These are phyloP conservation scores for Falcunculus frontatus DNA, from an alignment of 2,113 vertebrate genomes.

Conservation along the genomic window DNA sequence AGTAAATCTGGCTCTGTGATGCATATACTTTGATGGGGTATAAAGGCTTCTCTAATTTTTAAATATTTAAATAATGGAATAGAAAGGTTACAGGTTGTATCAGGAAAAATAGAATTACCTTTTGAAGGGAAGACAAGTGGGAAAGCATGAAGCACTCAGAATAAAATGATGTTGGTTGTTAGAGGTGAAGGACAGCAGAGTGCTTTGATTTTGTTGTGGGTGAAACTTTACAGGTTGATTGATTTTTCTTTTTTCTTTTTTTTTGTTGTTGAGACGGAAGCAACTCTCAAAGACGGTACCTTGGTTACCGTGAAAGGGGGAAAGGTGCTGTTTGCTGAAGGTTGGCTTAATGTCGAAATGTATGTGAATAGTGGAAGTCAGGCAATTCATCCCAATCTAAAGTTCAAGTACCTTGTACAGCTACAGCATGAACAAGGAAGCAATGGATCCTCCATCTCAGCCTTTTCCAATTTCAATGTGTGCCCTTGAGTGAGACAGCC, in stretches of 20 bases:
- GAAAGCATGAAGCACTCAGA: background rate
- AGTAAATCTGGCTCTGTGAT: background rate
- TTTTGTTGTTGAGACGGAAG: background rate
- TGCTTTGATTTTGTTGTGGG: background rate
- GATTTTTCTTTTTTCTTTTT: background rate
- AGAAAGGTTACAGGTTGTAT: background rate
- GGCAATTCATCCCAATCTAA: background rate
- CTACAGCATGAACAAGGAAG: background rate
- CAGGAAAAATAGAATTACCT: background rate
- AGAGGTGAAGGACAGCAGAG: background rate
- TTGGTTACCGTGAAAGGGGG: background rate
- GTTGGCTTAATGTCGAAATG: rapidly evolving
- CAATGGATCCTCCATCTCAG: background rate
- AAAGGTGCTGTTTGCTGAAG: background rate
- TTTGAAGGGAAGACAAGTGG: background rate
- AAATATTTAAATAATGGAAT: background rate
- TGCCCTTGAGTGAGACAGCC: background rate
- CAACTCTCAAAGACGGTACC: background rate
- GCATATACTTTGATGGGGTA: background rate
- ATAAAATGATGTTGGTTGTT: background rate
- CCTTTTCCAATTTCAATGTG: background rate
- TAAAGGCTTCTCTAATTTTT: background rate
- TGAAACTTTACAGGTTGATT: background rate
- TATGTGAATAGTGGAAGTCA: background rate
- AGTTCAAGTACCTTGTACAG: background rate